phyloP scores from a whole-genome alignment of 2,113 vertebrate genomes.

The Aptenodytes forsteri region DNA sequence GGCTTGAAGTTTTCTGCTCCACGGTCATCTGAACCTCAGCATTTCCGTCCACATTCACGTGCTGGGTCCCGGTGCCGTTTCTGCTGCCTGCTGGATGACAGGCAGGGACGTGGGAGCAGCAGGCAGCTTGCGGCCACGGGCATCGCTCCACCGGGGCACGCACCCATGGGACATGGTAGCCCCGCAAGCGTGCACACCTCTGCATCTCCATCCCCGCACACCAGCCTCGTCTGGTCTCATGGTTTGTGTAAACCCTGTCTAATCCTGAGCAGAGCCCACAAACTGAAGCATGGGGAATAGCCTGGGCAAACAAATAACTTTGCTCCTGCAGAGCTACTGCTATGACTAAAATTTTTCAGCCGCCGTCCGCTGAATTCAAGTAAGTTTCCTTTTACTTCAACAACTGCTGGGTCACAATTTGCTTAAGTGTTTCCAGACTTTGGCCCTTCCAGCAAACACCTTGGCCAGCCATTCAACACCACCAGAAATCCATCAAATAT shows the following conservation, averaged over 20 bases:
- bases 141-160: rapidly evolving
- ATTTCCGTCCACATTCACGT: not conserved
- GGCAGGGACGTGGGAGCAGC: not conserved
- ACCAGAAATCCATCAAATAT: not conserved
- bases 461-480: not conserved
- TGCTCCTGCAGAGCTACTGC: not conserved
- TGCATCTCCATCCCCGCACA: not conserved
- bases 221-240: rapidly evolving
- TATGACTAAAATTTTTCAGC: not conserved
- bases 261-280: not conserved
- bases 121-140: not conserved
- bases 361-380: not conserved
- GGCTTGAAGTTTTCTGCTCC: not conserved
- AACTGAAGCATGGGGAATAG: rapidly evolving
- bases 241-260: not conserved
- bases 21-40: rapidly evolving
- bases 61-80: rapidly evolving
- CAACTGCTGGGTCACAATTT: not conserved
- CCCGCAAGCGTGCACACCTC: not conserved
- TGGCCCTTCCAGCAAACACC: not conserved
- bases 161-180: not conserved
- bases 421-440: constrained; percentile 15
- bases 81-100: not conserved
- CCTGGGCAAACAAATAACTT: not conserved
- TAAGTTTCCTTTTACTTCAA: constrained; percentile 18